Evolutionary conservation across 2,888 invertebrate genomes (phyloP).

Genomic region (Eristalis tenax): DNA sequence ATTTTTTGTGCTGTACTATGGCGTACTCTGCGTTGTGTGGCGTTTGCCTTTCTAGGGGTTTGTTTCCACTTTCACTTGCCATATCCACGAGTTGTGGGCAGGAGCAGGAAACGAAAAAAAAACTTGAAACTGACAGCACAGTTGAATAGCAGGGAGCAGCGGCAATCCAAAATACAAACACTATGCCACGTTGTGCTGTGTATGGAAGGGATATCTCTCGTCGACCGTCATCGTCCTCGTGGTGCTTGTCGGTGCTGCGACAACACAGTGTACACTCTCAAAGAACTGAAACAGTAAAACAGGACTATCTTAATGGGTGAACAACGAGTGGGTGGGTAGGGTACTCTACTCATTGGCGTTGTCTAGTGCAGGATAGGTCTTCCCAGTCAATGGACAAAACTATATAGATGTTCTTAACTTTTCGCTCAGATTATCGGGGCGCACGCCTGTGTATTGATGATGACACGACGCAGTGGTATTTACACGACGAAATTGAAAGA

Average conservation of each 20-base stretch:
- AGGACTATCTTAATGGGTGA: conserved; percentile 51
- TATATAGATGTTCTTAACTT: conserved; percentile 49
- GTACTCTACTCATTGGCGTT: conserved; percentile 15
- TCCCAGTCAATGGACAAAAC: conserved; percentile 37
- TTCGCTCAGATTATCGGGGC: background rate
- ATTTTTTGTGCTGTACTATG: background rate
- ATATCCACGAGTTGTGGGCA: conserved; percentile 30
- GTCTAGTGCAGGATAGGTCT: conserved; percentile 18
- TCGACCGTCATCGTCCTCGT: conserved; percentile 6
- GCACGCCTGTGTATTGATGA: conserved; percentile 30
- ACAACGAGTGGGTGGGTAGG: background rate
- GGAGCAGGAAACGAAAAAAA: conserved; percentile 56
- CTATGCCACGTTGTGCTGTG: conserved; percentile 47
- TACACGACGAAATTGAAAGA: conserved; percentile 42
- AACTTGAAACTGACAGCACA: conserved; percentile 60
- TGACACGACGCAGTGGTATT: conserved; percentile 36
- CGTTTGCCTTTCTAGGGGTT: conserved; percentile 56
- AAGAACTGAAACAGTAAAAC: conserved; percentile 63
- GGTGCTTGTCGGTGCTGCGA: conserved; percentile 1
- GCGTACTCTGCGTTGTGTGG: conserved; percentile 16
- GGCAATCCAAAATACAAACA: conserved; percentile 62
- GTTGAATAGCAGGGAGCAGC: conserved; percentile 50
- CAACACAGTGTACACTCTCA: conserved; percentile 15
- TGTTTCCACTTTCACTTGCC: conserved; percentile 65
- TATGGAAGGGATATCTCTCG: conserved; percentile 33